Evolutionary conservation across 1,140 invertebrate species (phyloP), one percentile per base, ranked within the genome.

Genomic region (Magallana gigas): DNA sequence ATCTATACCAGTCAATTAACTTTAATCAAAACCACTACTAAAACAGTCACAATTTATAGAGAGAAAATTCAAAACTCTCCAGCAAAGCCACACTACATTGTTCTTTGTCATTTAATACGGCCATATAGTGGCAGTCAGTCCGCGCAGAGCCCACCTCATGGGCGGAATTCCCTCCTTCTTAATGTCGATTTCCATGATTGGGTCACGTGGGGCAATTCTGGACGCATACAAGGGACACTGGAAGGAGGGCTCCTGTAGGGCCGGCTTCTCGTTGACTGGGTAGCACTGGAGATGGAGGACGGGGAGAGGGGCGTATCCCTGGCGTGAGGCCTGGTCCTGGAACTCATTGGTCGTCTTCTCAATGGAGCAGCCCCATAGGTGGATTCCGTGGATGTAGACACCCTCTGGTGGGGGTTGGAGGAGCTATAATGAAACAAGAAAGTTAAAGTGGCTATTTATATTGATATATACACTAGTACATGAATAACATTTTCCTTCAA

Each of bases 321-420:
- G 91, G 18, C 92, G 88, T 8, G 94, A 92, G 57, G 94, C 92
- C 8, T 91, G 84, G 88, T 95, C 94, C 71, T 94, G 91, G 57
- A 95, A 90, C 71, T 95, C 94, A 59, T 93, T 92, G 14, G 92
- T 94, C 58, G 94, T 94, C 88, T 94, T 95, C 81, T 95, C 94
- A 93, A 94, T 94, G n/a, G 92, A 90, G 91, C 94, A 94, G 8
- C 94, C 94, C 95, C 95, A 95, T 12, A 95, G 89, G 84, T 94
- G 93, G 60, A 95, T 93, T 23, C 94, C 95, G 88, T 92, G 94
- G 8, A 95, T 90, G 92, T 94, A 95, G 90, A 95, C 94, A 3
- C 95, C 95, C 87, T 95, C 94, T 71, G 93, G 92, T n/a, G 94
- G 94, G 85, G 95, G 94, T 60, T 95, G 94, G 58, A 94, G 90